A percentile compares a stretch with the other conserved stretches of the same genome.
These are phyloP conservation scores for Poecilia latipinna DNA, from an alignment of 2,113 vertebrate genomes.

Conservation along the genomic window DNA sequence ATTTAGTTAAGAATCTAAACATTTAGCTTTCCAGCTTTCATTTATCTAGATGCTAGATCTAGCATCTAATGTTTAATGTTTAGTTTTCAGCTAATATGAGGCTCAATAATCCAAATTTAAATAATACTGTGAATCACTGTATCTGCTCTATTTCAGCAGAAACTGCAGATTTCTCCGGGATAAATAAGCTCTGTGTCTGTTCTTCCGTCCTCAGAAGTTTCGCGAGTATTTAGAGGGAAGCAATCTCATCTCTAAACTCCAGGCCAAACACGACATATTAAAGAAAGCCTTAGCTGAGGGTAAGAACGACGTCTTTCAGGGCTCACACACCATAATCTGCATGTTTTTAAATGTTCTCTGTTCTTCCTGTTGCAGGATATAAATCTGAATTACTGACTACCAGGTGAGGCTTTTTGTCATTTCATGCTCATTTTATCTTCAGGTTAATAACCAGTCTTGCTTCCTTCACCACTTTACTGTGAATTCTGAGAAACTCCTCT, in stretches of 20 bases:
- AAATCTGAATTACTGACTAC: conserved; percentile 76
- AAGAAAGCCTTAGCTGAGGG: conserved; percentile 96
- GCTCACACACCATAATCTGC: background rate
- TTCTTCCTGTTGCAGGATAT: conserved; percentile 54
- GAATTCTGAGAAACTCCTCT: conserved; percentile 22
- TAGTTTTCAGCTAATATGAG: too few relatives aligned
- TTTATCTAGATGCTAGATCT: too few relatives aligned
- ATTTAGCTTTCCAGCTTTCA: too few relatives aligned
- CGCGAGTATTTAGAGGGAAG: conserved; percentile 96
- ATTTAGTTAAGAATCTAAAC: too few relatives aligned
- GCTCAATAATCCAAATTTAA: too few relatives aligned
- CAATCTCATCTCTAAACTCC: conserved; percentile 97
- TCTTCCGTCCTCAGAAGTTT: conserved; percentile 87
- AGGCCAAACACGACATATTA: conserved; percentile 96
- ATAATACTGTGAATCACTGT: background rate
- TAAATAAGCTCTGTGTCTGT: background rate
- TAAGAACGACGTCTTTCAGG: conserved; percentile 44
- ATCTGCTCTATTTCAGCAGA: background rate
- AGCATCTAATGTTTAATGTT: too few relatives aligned
- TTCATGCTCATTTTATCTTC: background rate
- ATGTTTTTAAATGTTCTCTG: background rate
- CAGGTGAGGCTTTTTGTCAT: conserved; percentile 49
- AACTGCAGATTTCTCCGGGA: background rate
- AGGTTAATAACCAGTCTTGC: conserved; percentile 5
- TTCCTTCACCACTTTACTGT: background rate